Base-by-base conservation (phyloP, 2,797 vertebrate species). In the Gymnothorax reevesii region DNA sequence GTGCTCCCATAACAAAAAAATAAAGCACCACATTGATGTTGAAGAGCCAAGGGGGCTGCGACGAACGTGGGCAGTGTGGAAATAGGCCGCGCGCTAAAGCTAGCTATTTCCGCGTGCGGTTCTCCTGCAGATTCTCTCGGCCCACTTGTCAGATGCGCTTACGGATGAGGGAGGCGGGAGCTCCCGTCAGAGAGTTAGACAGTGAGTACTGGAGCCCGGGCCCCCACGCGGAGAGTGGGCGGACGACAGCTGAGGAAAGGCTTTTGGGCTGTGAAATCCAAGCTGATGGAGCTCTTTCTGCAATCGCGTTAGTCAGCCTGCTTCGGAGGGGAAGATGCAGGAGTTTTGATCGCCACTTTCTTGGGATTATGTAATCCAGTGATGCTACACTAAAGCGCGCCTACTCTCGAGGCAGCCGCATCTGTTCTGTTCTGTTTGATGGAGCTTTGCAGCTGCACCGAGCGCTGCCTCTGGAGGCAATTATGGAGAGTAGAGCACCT, bases 221-320 rank as follows among this genome's bases (percentile, higher is more conserved):
- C 77, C 77, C 77, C 77, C 77, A 22, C 12, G 9, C 80, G 22
- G 77, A 25, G 85, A 60, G 73, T 86, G 75, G 85, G 73, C 33
- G 54, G 27, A 25, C 33, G 64, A 25, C 10, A 42, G 20, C 60
- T 64, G n/a, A 3, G 62, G 82, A 62, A 0, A 17, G 55, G 55
- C 25, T 64, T 15, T 17, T 66, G 66, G 73, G 60, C 71, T 42
- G 59, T 42, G 54, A 87, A 83, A 87, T 57, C 57, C 27, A 1
- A n/a, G 55, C 42, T 7, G 1, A 57, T 15, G 25, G n/a, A 85
- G 71, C 22, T 9, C 54, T 15, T n/a, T 10, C 15, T 8, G 13
- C 57, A 25, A 20, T n/a, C 33, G 33, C 33, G 12, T 55, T 2
- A n/a, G 60, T 55, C 62, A n/a, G 17, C 27, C 85, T 25, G 57